Base-by-base conservation (phyloP, 2,113 vertebrate species). In the Hiodon tergisus region DNA sequence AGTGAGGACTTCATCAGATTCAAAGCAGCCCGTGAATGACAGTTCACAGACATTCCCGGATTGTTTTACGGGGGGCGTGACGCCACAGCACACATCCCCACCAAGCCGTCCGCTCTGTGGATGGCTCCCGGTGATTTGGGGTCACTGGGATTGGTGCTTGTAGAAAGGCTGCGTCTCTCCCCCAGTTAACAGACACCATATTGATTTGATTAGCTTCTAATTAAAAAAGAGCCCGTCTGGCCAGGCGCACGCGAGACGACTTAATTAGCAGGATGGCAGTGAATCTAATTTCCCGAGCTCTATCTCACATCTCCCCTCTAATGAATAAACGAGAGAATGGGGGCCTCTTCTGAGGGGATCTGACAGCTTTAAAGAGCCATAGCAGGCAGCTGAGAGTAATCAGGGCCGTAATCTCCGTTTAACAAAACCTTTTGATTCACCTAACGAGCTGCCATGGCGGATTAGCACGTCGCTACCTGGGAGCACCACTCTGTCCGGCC, bases 121-220 rank as follows among this genome's bases (percentile, higher is more conserved):
- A 31, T 31, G 31, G 31, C 31, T 31, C 31, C 31, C 31, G 31
- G 31, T 31, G 31, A 31, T 31, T 31, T 31, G 31, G 31, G 31
- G 31, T 31, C 31, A 31, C 31, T 31, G 31, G 31, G 31, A 31
- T 31, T 11, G 11, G 55, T 57, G 6, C 55, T 57, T 6, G 55
- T 57, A 11, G 10, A 61, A 61, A 14, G 14, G 13, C 10, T 61
- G 4, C 13, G 14, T 14, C 59, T 3, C 59, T 14, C 14, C 13
- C 9, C 59, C 59, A 14, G 13, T 61, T 14, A 54, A 54, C 52
- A 69, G 68, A 85, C 81, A 81, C 91, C 92, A 85, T 94, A 94
- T 94, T 94, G 95, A 95, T 94, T 90, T 94, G 94, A 95, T 95
- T 96, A 96, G 91, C 89, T 90, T 89, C 90, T 94, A 96, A 96